These are phyloP conservation scores for Alviniconcha marisindica DNA, from an alignment of 1,140 invertebrate genomes.

Conservation along the genomic window DNA sequence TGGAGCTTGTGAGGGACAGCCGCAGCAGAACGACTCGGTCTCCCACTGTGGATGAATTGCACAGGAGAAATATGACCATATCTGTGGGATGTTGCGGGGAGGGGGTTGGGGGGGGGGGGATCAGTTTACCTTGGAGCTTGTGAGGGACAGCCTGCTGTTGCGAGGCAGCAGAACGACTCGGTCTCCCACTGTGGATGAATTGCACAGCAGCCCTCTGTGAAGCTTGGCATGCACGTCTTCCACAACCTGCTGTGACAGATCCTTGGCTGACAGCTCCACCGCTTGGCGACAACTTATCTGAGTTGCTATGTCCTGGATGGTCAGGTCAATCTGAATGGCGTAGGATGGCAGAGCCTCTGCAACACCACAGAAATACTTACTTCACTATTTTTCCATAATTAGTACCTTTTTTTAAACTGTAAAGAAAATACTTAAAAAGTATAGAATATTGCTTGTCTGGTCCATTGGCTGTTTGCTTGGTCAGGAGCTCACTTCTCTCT, in stretches of 20 bases:
- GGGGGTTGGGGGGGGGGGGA: too few species aligned
- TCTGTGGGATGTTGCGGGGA: too few species aligned
- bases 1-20: too few species aligned
- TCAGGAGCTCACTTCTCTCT: too few species aligned
- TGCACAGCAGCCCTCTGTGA: background rate
- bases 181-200: constrained; percentile 6
- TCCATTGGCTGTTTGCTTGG: too few species aligned
- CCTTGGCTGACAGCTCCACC: background rate
- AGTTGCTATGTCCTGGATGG: background rate
- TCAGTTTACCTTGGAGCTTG: too few species aligned
- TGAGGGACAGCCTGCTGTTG: background rate
- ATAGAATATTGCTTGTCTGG: too few species aligned
- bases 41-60: constrained; percentile 12
- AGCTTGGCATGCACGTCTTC: background rate
- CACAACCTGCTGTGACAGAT: background rate
- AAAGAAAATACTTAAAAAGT: too few species aligned
- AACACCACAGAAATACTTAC: background rate
- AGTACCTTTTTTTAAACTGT: too few species aligned
- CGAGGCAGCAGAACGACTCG: background rate
- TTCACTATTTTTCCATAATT: too few species aligned
- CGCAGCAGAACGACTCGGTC: background rate
- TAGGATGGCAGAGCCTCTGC: constrained; percentile 20
- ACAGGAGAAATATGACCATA: too few species aligned
- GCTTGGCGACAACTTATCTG: background rate
- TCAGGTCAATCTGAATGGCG: constrained; percentile 8